phyloP scores from a whole-genome alignment of 2,797 vertebrate species.

The Anolis apletophallus region DNA sequence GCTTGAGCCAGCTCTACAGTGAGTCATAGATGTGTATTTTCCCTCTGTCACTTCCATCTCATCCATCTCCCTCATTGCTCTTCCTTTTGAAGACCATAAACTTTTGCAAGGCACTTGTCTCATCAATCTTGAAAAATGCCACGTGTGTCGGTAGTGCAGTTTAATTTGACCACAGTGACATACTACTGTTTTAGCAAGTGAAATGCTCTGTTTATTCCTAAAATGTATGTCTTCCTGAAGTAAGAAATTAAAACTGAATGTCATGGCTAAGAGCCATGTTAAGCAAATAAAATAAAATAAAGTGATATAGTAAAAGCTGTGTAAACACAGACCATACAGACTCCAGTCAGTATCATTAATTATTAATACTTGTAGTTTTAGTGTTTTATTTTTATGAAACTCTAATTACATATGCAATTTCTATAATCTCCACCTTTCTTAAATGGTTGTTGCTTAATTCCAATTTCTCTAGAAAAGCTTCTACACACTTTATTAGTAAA shows the following conservation, averaged over 20 bases:
- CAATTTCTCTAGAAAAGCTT: background rate
- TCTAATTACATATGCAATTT: conserved; percentile 7
- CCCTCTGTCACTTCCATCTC: background rate
- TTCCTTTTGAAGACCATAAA: background rate
- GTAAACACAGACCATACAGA: background rate
- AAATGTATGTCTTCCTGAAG: background rate
- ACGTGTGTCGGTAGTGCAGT: conserved; percentile 2
- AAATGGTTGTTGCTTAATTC: conserved; percentile 1
- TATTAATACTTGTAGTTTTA: conserved; percentile 4
- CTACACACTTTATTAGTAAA: background rate
- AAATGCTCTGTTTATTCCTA: conserved; percentile 20
- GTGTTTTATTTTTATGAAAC: background rate
- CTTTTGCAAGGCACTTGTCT: background rate
- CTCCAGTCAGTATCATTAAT: background rate
- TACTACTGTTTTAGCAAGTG: conserved; percentile 22
- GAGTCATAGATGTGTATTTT: background rate
- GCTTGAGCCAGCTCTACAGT: background rate
- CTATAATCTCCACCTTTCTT: background rate
- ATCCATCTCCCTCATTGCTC: background rate
- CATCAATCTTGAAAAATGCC: conserved; percentile 2
- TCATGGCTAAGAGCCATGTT: background rate
- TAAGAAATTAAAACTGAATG: conserved; percentile 11
- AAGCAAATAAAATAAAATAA: conserved; percentile 18
- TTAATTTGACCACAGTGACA: conserved; percentile 11
- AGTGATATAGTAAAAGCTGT: conserved; percentile 1